Evolutionary conservation across 2,888 invertebrate species (phyloP).

Genomic region (Hydrotaea diabolus): DNA sequence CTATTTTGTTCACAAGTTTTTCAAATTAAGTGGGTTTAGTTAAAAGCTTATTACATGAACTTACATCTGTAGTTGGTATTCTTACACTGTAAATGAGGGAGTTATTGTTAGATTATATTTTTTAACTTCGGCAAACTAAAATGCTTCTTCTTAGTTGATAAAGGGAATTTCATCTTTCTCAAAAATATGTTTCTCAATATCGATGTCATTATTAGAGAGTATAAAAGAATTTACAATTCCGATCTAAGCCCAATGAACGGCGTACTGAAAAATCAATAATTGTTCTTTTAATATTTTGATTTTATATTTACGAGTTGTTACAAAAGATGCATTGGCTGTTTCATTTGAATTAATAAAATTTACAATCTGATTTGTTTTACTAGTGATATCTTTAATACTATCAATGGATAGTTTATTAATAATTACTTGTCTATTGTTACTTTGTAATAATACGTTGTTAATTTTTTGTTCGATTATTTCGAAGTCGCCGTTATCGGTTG

Average conservation of each 20-base stretch:
- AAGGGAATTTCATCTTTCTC: not conserved
- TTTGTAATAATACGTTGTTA: too few species aligned
- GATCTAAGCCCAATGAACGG: not conserved
- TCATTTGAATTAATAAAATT: not conserved
- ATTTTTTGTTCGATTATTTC: too few species aligned
- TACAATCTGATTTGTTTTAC: too few species aligned
- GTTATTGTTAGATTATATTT: not conserved
- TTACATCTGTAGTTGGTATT: not conserved
- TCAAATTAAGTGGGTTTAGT: not conserved
- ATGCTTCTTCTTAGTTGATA: not conserved
- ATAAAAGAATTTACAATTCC: constrained; percentile 8
- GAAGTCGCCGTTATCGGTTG: too few species aligned
- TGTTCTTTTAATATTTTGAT: not conserved
- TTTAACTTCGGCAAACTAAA: too few species aligned
- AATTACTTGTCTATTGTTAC: too few species aligned
- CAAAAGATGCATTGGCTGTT: not conserved
- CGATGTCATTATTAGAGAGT: not conserved
- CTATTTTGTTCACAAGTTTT: not conserved
- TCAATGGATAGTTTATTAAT: too few species aligned
- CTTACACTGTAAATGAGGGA: not conserved
- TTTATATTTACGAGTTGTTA: not conserved
- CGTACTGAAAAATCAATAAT: not conserved
- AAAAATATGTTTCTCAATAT: not conserved
- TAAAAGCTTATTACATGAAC: not conserved
- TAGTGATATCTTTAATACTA: too few species aligned